Evolutionary conservation across 2,113 vertebrate genomes (phyloP), one percentile per base, ranked within the genome.

Genomic region (Channa argus): DNA sequence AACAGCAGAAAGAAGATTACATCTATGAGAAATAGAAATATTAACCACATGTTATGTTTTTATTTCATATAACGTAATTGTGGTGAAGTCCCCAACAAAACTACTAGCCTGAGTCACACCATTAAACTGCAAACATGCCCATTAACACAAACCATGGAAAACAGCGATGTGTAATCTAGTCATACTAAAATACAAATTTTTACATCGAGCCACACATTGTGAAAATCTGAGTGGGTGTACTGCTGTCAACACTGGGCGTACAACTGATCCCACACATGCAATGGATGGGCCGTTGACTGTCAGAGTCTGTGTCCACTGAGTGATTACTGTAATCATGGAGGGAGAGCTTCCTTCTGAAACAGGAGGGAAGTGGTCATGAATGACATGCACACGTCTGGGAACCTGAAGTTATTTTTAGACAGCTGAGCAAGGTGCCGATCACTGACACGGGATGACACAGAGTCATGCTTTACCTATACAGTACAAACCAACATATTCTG

Each of bases 261-360:
- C 11, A 66, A 66, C 24, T 6, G 14, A 52, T 15, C 80, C 66
- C 67, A 85, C 84, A 49, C 63, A 54, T 45, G 13, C 59, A 37
- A 46, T 5, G 46, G 2, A 51, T 33, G 34, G 51, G 10, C 53
- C 3, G 51, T 1, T 39, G 36, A 12, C 49, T 75, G 33, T 38
- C 4, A 44, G 43, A 64, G 33, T 53, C 3, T 38, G n/a, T 39
- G 68, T 67, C 73, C 73, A 64, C 14, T 63, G 62, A 67, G 14
- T 39, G 63, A 80, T 86, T 82, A 78, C 77, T 82, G 84, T 87
- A 84, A 85, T n/a, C 58, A 54, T 34, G 66, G 64, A 75, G 67
- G n/a, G 34, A 81, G 10, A 10, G 56, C 73, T 83, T 63, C 76
- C 65, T 71, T 33, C 59, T 80, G 41, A 74, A 75, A 77, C 37